Conservation (phyloP, 2,113 vertebrate species). For the zebrafish (Danio rerio) region DNA sequence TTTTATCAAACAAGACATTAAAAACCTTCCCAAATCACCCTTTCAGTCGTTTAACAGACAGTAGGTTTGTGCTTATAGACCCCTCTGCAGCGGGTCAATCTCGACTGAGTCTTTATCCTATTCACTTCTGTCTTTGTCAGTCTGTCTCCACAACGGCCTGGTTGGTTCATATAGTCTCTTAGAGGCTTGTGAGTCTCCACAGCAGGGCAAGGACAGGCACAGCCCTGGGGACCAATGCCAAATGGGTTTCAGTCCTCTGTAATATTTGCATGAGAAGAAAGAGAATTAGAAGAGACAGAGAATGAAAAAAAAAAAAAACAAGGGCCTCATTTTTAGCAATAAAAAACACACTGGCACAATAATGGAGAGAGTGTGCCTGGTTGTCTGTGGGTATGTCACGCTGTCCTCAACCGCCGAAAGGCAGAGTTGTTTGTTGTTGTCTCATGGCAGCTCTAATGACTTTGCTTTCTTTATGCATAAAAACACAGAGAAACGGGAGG, state of each 20-base stretch:
- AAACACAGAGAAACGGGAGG: background rate
- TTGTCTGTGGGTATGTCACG: slow-evolving; percentile 34
- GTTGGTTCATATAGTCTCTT: background rate
- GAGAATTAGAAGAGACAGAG: slow-evolving; percentile 10
- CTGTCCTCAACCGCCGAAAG: slow-evolving; percentile 26
- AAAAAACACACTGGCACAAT: background rate
- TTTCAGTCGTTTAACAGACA: slow-evolving; percentile 7
- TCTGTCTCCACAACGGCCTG: background rate
- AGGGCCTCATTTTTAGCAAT: slow-evolving; percentile 34
- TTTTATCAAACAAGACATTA: slow-evolving; percentile 5
- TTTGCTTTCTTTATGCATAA: slow-evolving; percentile 30
- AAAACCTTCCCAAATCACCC: slow-evolving; percentile 21
- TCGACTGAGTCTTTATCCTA: background rate
- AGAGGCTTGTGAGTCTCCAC: background rate
- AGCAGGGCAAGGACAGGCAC: slow-evolving; percentile 36
- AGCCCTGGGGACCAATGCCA: slow-evolving; percentile 25
- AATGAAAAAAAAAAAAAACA: slow-evolving; percentile 24
- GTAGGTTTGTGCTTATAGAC: slow-evolving; percentile 14
- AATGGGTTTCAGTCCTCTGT: slow-evolving; percentile 10
- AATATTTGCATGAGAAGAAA: background rate
- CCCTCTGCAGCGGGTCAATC: slow-evolving; percentile 8
- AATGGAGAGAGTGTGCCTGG: background rate
- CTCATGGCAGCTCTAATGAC: slow-evolving; percentile 45
- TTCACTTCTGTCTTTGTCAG: slow-evolving; percentile 24
- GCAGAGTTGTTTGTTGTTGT: slow-evolving; percentile 37